Evolutionary conservation across 1,140 invertebrate species (phyloP), one percentile per base, ranked within the genome.

Genomic region (Apis dorsata): DNA sequence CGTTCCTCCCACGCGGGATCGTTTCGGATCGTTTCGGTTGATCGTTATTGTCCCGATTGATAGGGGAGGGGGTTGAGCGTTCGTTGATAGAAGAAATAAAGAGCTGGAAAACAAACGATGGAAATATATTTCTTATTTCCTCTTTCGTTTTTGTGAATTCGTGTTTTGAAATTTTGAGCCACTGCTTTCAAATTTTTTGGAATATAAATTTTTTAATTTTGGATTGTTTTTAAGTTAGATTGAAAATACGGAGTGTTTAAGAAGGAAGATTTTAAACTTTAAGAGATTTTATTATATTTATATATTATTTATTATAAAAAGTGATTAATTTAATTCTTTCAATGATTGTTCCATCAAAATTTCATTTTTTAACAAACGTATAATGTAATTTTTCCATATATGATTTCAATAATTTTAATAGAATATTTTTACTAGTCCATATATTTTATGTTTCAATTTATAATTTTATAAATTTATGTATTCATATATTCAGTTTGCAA

Each of bases 11-110:
- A 7, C 24, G 24, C 19, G 24, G 21, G 19, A 55, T 24, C 8
- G 24, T 24, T 13, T 12, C 12, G 15, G 70, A 55, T 55, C 49
- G 70, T 28, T 73, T 60, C 57, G 72, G 3, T 74, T 24, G 21
- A 75, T 75, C 71, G 71, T 34, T 28, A 73, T 70, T 70, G 28
- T 68, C 65, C 34, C 10, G 34, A 65, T 65, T 65, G 63, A 65
- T 34, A 19, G 63, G 24, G 28, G 34, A 44, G 34, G 34, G 17
- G 24, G 13, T 34, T 1, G 13, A 17, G 28, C 34, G 34, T 68
- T 44, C 65, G 34, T 44, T 44, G 34, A 68, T 44, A n/a, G 68
- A n/a, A 44, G 68, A 49, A 70, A 49, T 49, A 49, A 49, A 19
- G 2, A 5, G 1, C 17, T 21, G 11, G 3, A 44, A 9, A 8